Evolutionary conservation across 2,888 invertebrate species (phyloP).

Genomic region (Platycheirus albimanus): DNA sequence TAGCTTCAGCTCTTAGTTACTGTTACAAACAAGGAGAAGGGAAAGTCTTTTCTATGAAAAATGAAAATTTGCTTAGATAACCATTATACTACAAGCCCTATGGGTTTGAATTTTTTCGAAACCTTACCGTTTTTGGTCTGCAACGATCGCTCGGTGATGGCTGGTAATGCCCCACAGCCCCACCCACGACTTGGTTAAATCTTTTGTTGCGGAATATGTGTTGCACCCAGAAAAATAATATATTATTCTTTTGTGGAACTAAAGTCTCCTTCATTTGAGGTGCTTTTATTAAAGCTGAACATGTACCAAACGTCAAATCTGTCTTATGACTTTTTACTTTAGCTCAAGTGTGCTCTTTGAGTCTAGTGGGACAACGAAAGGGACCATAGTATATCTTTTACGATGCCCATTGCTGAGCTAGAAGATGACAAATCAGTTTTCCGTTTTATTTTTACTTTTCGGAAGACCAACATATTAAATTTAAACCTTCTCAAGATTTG

Average conservation of each 20-base stretch:
- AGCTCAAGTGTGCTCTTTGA: not conserved
- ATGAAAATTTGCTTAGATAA: constrained; percentile 5
- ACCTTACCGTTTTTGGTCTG: not conserved
- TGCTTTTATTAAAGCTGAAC: constrained; percentile 53
- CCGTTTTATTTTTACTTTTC: constrained; percentile 6
- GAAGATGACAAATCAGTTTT: constrained; percentile 42
- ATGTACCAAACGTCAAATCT: constrained; percentile 30
- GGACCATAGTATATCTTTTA: constrained; percentile 6
- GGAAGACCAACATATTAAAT: not conserved
- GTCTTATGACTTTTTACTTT: constrained; percentile 1
- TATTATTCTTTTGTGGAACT: constrained; percentile 32
- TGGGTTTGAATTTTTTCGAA: constrained; percentile 5
- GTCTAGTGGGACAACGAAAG: no score
- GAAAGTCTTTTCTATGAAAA: constrained; percentile 1
- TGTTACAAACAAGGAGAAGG: constrained; percentile 16
- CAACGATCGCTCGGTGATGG: not conserved
- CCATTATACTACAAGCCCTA: not conserved
- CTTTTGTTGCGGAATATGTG: constrained; percentile 58
- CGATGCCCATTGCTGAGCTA: constrained; percentile 8
- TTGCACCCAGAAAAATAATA: constrained; percentile 41
- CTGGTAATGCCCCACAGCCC: constrained; percentile 8
- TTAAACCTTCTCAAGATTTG: not conserved
- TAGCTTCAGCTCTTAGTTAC: no score
- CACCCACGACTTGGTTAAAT: constrained; percentile 23
- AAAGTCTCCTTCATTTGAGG: constrained; percentile 53